phyloP scores from a whole-genome alignment of 2,797 vertebrate species.

The Xiphorhynchus erythropygius region DNA sequence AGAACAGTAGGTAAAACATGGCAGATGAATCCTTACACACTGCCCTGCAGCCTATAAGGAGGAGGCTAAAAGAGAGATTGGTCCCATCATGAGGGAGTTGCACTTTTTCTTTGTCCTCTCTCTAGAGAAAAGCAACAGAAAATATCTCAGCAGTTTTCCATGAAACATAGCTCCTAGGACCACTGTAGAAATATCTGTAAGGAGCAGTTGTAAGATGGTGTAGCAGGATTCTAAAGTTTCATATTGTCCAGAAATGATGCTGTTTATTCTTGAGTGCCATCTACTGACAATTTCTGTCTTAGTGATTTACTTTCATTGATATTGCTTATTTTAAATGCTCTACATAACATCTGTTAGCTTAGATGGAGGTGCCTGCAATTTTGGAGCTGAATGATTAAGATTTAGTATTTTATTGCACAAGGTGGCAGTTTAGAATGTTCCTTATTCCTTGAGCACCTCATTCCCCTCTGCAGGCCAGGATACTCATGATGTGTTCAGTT shows the following conservation, averaged over 20 bases:
- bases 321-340: not conserved
- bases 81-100: not conserved
- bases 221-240: not conserved
- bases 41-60: not conserved
- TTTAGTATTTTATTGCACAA: not conserved
- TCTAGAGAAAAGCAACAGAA: not conserved
- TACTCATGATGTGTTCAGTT: not conserved
- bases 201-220: not conserved
- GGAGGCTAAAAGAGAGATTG: not conserved
- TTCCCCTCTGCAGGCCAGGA: not conserved
- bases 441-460: not conserved
- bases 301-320: not conserved
- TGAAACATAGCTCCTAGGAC: not conserved
- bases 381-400: not conserved
- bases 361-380: not conserved
- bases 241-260: not conserved
- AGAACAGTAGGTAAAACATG: not conserved
- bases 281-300: constrained; percentile 37
- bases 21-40: not conserved
- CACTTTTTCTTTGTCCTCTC: not conserved
- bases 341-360: not conserved
- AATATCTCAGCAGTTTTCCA: not conserved
- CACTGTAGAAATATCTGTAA: not conserved
- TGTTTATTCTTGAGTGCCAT: constrained; percentile 60
- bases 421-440: not conserved